Evolutionary conservation across 2,888 invertebrate genomes (phyloP).

Genomic region (Drosophila kanekoi): DNA sequence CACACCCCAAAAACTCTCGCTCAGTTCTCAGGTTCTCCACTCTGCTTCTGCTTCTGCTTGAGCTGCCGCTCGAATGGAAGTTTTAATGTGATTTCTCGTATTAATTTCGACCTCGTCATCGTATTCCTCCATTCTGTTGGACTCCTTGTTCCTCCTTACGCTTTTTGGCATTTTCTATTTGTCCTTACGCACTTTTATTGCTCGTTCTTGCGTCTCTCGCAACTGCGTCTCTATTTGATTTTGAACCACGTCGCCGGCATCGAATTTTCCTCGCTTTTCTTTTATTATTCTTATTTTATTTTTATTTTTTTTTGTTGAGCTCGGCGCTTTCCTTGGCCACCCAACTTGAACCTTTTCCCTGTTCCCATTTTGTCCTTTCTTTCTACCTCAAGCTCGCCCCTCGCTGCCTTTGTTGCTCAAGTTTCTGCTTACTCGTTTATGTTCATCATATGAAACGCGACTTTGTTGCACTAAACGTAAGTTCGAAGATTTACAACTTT

Average conservation of each 20-base stretch:
- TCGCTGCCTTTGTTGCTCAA: slow-evolving; percentile 10
- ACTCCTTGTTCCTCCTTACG: slow-evolving; percentile 8
- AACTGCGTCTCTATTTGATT: slow-evolving; percentile 66
- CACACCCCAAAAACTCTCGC: slow-evolving; percentile 9
- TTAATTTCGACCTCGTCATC: slow-evolving; percentile 79
- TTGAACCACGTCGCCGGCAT: slow-evolving; percentile 73
- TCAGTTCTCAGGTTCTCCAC: slow-evolving; percentile 9
- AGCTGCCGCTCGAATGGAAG: slow-evolving; percentile 55
- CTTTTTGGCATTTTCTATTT: slow-evolving; percentile 62
- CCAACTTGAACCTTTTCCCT: slow-evolving; percentile 51
- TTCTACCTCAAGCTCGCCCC: slow-evolving; percentile 7
- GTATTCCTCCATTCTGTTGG: slow-evolving; percentile 42
- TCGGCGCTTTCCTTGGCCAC: slow-evolving; percentile 48
- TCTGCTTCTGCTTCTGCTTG: not conserved
- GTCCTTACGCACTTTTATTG: slow-evolving; percentile 75
- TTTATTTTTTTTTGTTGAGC: slow-evolving; percentile 49
- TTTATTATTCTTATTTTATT: slow-evolving; percentile 1
- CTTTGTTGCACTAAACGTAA: slow-evolving; percentile 73
- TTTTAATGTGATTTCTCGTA: slow-evolving; percentile 79
- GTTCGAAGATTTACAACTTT: slow-evolving; percentile 70
- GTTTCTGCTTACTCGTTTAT: slow-evolving; percentile 59
- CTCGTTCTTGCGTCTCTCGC: slow-evolving; percentile 35
- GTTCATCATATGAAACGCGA: slow-evolving; percentile 67
- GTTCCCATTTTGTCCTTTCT: not conserved
- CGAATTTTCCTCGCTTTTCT: slow-evolving; percentile 49